Base-by-base conservation (phyloP, 2,113 vertebrate species). In the Rafetus swinhoei region DNA sequence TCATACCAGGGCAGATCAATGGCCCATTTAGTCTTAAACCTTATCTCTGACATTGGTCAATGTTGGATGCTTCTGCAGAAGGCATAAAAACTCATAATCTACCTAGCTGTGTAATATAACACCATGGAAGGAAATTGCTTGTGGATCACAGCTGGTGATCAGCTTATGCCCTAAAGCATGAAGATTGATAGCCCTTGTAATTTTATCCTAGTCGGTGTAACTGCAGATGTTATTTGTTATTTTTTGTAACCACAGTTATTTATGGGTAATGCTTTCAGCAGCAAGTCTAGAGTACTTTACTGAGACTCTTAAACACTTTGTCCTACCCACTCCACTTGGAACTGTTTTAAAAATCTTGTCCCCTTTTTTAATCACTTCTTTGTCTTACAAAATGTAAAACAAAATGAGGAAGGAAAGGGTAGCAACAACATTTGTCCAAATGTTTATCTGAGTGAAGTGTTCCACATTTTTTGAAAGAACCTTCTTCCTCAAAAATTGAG, bases 161-260 rank as follows among this genome's bases (percentile, higher is more conserved):
- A 90, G 39, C 12, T 93, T 29, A 0, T 91, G 53, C 60, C 82
- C 25, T 88, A 53, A 93, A 90, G 79, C 82, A 25, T 54, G 69
- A 88, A 88, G 65, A 95, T 39, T 89, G 79, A 94, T 92, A 77
- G 21, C 3, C 57, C 39, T 83, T 94, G 82, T 88, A 94, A 21
- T 10, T 84, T 81, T 76, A 5, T 7, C 10, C 12, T 12, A 39
- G 22, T 82, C 91, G 77, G 55, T 85, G 50, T 92, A 88, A 88
- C 60, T 39, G 81, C 79, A 90, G 83, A 57, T 82, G 77, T 52
- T 85, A 89, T 62, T 92, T 92, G 16, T 13, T 89, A 1, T 93
- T 86, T 72, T 93, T 90, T 93, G 72, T 82, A 94, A 77, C 32
- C 11, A 11, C 4, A 16, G 62, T 80, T 93, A 92, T 84, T 94